Evolutionary conservation across 2,113 vertebrate genomes (phyloP).

Genomic region (Leptobrachium leishanense): DNA sequence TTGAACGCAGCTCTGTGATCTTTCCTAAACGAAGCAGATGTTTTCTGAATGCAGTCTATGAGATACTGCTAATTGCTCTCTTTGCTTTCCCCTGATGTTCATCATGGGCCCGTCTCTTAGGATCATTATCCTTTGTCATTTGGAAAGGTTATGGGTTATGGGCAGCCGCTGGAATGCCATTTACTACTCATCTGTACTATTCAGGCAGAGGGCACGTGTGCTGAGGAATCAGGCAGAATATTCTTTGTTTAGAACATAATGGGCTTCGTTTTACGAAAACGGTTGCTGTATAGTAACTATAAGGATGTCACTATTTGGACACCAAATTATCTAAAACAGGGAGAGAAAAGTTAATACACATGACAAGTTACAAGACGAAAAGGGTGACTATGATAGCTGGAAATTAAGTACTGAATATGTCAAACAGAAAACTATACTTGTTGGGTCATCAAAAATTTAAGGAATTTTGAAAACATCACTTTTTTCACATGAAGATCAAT

Average conservation of each 20-base stretch:
- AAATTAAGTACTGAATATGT: too few species aligned
- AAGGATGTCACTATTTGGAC: too few species aligned
- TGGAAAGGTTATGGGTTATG: constrained; percentile 50
- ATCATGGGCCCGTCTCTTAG: constrained; percentile 48
- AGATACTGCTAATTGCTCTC: constrained; percentile 43
- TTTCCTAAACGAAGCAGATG: constrained; percentile 52
- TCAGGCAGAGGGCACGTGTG: constrained; percentile 39
- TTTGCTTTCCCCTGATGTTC: constrained; percentile 49
- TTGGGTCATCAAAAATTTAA: too few species aligned
- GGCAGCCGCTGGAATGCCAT: constrained; percentile 49
- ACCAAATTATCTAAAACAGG: too few species aligned
- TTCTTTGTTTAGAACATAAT: constrained; percentile 35
- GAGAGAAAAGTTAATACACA: too few species aligned
- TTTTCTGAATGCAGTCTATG: constrained; percentile 48
- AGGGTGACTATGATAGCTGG: too few species aligned
- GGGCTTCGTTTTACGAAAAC: not conserved
- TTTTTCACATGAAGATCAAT: too few species aligned
- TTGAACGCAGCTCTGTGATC: constrained; percentile 37
- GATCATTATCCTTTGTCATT: constrained; percentile 50
- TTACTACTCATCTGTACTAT: constrained; percentile 47
- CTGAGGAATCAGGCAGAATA: constrained; percentile 28
- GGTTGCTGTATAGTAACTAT: not conserved
- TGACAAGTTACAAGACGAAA: too few species aligned
- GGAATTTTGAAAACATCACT: too few species aligned
- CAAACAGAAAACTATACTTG: too few species aligned